phyloP scores from a whole-genome alignment of 1,140 invertebrate genomes.

The Caenorhabditis remanei region DNA sequence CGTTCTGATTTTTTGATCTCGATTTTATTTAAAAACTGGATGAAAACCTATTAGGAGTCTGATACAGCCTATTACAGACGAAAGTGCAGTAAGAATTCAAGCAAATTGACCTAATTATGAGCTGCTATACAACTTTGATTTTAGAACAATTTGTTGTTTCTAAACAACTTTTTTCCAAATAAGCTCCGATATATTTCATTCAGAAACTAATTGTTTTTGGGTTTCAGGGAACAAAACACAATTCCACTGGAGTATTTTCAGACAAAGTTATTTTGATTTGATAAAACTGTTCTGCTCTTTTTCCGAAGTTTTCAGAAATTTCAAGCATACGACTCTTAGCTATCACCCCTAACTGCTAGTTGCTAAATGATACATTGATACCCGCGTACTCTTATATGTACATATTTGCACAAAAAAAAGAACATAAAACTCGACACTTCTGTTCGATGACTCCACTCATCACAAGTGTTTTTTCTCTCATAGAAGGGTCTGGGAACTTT shows the following conservation, averaged over 20 bases:
- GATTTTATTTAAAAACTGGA: too few species aligned
- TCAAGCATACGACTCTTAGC: too few species aligned
- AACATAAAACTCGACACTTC: constrained; percentile 5
- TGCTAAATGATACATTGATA: not conserved
- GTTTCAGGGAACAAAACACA: too few species aligned
- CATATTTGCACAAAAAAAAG: not conserved
- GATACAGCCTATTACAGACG: too few species aligned
- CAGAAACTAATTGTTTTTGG: not conserved
- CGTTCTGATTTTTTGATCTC: too few species aligned
- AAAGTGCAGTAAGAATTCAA: too few species aligned
- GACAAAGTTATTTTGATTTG: too few species aligned
- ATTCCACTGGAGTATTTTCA: too few species aligned
- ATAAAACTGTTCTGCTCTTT: too few species aligned
- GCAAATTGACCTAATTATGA: not conserved
- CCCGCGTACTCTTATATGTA: not conserved
- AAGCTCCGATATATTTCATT: not conserved
- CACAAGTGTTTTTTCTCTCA: constrained; percentile 2
- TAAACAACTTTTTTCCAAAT: not conserved
- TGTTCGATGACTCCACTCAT: constrained; percentile 11
- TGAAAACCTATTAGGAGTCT: too few species aligned
- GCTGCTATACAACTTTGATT: constrained; percentile 10
- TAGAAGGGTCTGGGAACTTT: not conserved
- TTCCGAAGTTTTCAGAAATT: too few species aligned
- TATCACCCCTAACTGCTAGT: too few species aligned
- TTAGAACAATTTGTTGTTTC: not conserved